Evolutionary conservation across 2,113 vertebrate species (phyloP), one percentile per base, ranked within the genome.

Genomic region (Elaphurus davidianus): DNA sequence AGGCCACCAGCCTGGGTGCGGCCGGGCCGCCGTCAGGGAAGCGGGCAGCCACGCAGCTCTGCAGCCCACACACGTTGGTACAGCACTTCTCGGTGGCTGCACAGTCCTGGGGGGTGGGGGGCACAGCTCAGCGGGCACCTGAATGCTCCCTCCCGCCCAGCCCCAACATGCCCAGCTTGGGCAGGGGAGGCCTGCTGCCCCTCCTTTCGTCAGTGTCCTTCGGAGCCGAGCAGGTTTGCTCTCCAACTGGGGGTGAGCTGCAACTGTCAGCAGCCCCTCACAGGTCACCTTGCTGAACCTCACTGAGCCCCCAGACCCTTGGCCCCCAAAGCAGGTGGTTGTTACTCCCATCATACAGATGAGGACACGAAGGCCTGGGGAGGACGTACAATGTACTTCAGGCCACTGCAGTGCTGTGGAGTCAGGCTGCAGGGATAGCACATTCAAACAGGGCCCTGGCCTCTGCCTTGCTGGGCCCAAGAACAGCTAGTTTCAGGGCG

Each of bases 1-100:
- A 99, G 52, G 98, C 98, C 0, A 96, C 98, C 0, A 97, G 98
- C 6, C 98, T 11, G 95, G 98, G 0, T 94, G 98, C 30, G 84
- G 98, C 98, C 0, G 95, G 60, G 36, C 99, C 99, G 14, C 99
- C 98, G 0, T 99, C 99, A 0, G 99, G 99, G 59, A 99, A 99
- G 27, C 99, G 99, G 2, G 99, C 99, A 0, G 99, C 99, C 97
- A 99, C 99, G 1, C 99, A 99, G 98, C 99, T 99, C 98, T 97
- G 99, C 97, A 99, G 99, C 90, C 99, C 99, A 0, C 99, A 99
- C 96, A 99, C 99, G 7, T 99, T 99, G 97, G 99, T 99, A 99
- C 99, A 99, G 98, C 99, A 99, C 96, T 99, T 99, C 99, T 99
- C 99, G 4, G 99, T 99, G 60, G 98, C 98, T 1, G 99, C 98